A percentile compares a stretch with the other conserved stretches of the same genome.
Conservation (phyloP, 2,797 vertebrate species). For the Numenius phaeopus region DNA sequence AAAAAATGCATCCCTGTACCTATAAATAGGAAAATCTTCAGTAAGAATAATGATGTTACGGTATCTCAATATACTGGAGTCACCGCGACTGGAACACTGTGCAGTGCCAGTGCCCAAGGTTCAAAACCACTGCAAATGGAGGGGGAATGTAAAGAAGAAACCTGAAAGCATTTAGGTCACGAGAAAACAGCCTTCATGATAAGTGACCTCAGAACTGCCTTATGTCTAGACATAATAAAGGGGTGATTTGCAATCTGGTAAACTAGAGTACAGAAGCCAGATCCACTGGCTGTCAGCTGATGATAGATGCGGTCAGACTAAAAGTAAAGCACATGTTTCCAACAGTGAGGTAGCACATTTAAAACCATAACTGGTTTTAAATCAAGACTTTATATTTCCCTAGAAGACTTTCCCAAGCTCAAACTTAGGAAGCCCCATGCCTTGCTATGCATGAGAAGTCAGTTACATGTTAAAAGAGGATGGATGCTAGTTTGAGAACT, state of each 20-base stretch:
- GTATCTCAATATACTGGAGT: background rate
- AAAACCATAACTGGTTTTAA: background rate
- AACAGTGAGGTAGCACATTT: background rate
- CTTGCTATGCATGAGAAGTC: background rate
- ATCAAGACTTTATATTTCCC: background rate
- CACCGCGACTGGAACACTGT: background rate
- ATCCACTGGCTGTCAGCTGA: background rate
- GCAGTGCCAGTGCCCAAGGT: background rate
- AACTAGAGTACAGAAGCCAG: background rate
- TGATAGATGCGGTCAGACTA: background rate
- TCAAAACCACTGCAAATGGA: rapidly evolving
- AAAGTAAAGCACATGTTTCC: background rate
- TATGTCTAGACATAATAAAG: background rate
- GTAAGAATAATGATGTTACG: background rate
- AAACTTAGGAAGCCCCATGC: background rate
- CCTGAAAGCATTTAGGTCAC: background rate
- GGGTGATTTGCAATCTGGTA: background rate
- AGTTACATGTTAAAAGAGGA: background rate
- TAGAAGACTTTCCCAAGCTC: background rate
- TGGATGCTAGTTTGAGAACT: background rate
- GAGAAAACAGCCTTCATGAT: background rate
- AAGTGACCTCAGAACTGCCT: background rate
- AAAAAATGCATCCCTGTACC: background rate
- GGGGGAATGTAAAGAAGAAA: background rate
- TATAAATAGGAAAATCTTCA: background rate